phyloP scores from a whole-genome alignment of 1,140 invertebrate species.

The Neodiprion lecontei region DNA sequence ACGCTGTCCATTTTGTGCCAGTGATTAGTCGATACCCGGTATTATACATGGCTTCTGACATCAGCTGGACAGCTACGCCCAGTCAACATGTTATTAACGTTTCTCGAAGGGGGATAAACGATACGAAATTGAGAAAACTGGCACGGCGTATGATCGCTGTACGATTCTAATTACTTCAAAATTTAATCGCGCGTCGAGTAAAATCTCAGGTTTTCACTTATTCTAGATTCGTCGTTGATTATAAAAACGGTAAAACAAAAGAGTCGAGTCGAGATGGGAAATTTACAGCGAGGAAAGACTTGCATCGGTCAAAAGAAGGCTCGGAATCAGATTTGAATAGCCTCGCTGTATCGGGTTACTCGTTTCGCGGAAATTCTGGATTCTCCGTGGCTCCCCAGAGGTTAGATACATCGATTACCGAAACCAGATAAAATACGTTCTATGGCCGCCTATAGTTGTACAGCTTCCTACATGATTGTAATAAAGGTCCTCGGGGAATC shows the following conservation, averaged over 20 bases:
- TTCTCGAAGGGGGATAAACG: conserved; percentile 31
- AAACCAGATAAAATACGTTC: conserved; percentile 1
- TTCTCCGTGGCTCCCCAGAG: background rate
- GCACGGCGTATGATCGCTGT: conserved; percentile 30
- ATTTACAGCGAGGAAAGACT: too few species aligned
- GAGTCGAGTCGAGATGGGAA: too few species aligned
- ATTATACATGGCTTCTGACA: conserved; percentile 42
- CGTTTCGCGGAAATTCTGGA: background rate
- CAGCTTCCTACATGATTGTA: conserved; percentile 7
- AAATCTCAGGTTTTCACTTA: background rate
- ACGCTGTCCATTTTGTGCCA: background rate
- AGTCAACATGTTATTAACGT: conserved; percentile 42
- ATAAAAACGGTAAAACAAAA: too few species aligned
- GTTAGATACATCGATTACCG: background rate
- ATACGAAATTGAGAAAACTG: conserved; percentile 5
- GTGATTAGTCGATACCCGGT: conserved; percentile 33
- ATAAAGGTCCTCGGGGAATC: background rate
- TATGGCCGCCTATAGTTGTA: background rate
- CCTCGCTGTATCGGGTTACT: background rate
- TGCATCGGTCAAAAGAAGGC: too few species aligned
- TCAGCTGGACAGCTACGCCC: conserved; percentile 35
- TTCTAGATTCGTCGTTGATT: background rate
- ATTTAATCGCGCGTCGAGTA: conserved; percentile 30
- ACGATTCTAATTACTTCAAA: conserved; percentile 41
- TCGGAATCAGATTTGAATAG: too few species aligned